phyloP scores from a whole-genome alignment of 2,797 vertebrate genomes.

The Tolypeutes matacus region DNA sequence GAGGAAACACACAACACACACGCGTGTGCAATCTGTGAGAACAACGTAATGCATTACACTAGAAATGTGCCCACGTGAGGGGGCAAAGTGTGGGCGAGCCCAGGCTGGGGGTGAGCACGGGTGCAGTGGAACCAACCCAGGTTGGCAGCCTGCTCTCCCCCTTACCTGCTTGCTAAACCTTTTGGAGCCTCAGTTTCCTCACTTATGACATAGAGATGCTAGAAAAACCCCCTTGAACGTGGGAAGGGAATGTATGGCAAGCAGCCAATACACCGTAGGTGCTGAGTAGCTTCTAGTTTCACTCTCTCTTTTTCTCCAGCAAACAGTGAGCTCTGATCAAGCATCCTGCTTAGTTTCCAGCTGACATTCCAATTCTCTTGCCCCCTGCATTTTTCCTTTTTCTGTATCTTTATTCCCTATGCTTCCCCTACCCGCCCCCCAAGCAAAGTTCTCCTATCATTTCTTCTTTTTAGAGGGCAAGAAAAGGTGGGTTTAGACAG shows the following conservation, averaged over 20 bases:
- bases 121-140: neutral
- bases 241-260: neutral
- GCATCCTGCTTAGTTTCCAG: conserved; percentile 36
- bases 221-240: neutral
- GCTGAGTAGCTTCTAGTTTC: neutral
- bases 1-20: fast-evolving
- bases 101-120: too few species aligned
- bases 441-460: conserved; percentile 64
- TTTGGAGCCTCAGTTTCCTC: neutral
- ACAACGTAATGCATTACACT: neutral
- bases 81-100: neutral
- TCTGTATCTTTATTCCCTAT: neutral
- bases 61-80: neutral
- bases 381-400: neutral
- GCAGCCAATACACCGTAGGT: neutral
- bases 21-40: neutral
- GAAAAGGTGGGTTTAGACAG: conserved; percentile 78
- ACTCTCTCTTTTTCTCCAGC: neutral
- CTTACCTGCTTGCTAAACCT: neutral
- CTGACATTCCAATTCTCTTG: neutral
- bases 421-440: neutral
- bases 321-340: conserved; percentile 64
- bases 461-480: conserved; percentile 79
- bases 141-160: neutral
- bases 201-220: neutral